phyloP scores from a whole-genome alignment of 1,140 invertebrate genomes.

The Conus ventricosus region DNA sequence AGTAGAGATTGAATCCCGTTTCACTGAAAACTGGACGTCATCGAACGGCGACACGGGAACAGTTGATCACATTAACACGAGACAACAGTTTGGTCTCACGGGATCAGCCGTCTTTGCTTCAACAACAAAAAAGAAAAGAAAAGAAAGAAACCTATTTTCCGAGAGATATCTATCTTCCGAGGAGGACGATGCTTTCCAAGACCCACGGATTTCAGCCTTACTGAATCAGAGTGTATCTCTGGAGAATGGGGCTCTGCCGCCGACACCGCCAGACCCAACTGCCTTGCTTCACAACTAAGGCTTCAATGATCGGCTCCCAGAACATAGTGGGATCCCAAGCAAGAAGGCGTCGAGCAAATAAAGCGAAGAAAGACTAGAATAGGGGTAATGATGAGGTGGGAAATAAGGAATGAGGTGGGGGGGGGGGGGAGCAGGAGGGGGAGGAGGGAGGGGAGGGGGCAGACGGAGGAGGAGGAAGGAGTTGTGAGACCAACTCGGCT shows the following conservation, averaged over 20 bases:
- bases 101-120: too few species aligned
- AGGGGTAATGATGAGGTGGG: too few species aligned
- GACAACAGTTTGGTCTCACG: too few species aligned
- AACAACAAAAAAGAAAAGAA: neutral
- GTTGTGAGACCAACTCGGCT: neutral
- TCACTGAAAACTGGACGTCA: too few species aligned
- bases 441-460: neutral
- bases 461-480: neutral
- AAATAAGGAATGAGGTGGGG: neutral
- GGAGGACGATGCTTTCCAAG: neutral
- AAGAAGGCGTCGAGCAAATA: neutral
- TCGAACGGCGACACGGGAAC: too few species aligned
- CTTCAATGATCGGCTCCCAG: neutral
- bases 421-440: neutral
- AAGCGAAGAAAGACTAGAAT: neutral
- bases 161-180: neutral
- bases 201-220: neutral
- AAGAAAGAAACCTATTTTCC: neutral
- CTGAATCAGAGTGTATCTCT: too few species aligned
- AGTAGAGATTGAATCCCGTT: too few species aligned
- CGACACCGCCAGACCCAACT: too few species aligned
- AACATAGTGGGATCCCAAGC: neutral
- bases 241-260: too few species aligned
- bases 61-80: too few species aligned
- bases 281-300: too few species aligned